Conservation (phyloP, 1,140 invertebrate genomes). For the Atta colombica region DNA sequence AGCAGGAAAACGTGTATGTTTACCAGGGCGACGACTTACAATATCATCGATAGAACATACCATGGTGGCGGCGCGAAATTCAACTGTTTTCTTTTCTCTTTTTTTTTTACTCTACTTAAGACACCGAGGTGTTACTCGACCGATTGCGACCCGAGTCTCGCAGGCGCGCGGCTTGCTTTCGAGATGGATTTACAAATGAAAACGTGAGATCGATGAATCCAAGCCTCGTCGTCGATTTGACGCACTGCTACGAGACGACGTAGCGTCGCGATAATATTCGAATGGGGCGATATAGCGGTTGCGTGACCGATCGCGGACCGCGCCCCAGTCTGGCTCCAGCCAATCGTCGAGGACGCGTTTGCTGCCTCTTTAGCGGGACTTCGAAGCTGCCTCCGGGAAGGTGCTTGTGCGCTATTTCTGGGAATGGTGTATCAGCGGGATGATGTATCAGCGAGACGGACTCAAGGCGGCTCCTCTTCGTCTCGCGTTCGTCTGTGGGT, state of each 20-base stretch:
- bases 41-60: conserved; percentile 86
- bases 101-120: conserved; percentile 58
- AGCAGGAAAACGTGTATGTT: conserved; percentile 80
- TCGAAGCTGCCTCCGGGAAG: conserved; percentile 68
- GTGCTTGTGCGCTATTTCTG: conserved; percentile 76
- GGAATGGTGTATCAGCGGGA: conserved; percentile 47
- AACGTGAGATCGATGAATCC: not conserved
- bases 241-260: conserved; percentile 65
- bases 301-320: conserved; percentile 68
- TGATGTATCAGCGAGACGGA: not conserved
- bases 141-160: not conserved
- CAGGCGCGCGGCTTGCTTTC: not conserved
- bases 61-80: conserved; percentile 78
- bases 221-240: conserved; percentile 35
- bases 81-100: conserved; percentile 45
- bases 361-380: not conserved
- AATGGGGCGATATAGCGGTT: conserved; percentile 84
- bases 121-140: conserved; percentile 10
- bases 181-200: not conserved
- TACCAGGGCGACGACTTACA: conserved; percentile 86
- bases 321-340: conserved; percentile 73
- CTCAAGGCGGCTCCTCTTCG: conserved; percentile 46
- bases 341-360: conserved; percentile 56
- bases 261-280: conserved; percentile 82
- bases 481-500: conserved; percentile 36